Percentiles rank a stretch among this genome's conserved stretches.
Evolutionary conservation across 1,140 invertebrate species (phyloP).

Genomic region (Matsumurasca onukii): DNA sequence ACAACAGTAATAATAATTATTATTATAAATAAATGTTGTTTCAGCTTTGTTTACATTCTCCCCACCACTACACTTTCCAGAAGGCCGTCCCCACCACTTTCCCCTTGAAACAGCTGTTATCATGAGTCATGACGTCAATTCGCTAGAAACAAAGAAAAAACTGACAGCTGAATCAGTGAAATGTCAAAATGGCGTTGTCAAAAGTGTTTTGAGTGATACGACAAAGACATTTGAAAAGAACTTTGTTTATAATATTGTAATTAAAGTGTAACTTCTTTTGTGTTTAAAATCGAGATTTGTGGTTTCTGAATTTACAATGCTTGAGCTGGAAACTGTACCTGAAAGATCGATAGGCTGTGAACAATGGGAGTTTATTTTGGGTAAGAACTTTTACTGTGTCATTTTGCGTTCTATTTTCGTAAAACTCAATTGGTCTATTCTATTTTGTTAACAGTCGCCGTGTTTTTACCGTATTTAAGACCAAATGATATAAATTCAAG

Average conservation of each 20-base stretch:
- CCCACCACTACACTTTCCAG: not conserved
- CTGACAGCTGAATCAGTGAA: not conserved
- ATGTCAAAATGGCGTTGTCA: not conserved
- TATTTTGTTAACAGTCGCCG: too few species aligned
- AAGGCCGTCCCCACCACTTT: not conserved
- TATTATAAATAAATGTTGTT: too few species aligned
- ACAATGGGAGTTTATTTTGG: constrained; percentile 96
- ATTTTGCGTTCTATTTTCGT: too few species aligned
- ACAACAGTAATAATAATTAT: too few species aligned
- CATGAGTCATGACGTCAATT: not conserved
- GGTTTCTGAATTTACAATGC: constrained; percentile 60
- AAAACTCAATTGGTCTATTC: too few species aligned
- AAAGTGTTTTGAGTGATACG: not conserved
- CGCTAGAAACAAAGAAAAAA: not conserved
- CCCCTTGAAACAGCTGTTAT: not conserved
- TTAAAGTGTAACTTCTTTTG: not conserved
- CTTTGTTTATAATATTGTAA: not conserved
- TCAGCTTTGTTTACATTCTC: too few species aligned
- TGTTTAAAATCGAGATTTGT: not conserved
- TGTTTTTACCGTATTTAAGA: too few species aligned
- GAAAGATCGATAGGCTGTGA: constrained; percentile 94
- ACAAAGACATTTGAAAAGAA: not conserved
- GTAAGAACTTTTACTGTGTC: too few species aligned
- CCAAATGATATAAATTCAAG: too few species aligned
- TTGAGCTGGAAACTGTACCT: constrained; percentile 93